A percentile compares a stretch with the other conserved stretches of the same genome.
Evolutionary conservation across 2,888 invertebrate genomes (phyloP).

Genomic region (Ischnus inquisitorius): DNA sequence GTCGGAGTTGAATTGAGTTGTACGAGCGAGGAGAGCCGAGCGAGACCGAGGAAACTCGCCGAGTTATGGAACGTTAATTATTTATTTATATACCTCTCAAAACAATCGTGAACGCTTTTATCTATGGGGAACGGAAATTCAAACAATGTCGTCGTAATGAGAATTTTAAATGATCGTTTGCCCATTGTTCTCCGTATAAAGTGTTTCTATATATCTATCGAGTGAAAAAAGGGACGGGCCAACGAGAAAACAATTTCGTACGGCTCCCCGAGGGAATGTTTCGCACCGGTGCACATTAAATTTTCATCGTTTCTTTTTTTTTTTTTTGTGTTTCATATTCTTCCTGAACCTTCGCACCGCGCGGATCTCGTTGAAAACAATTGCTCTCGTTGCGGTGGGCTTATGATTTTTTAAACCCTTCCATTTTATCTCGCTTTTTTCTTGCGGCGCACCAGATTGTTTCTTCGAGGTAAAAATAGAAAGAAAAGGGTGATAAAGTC

Average conservation of each 20-base stretch:
- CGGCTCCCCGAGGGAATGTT: background rate
- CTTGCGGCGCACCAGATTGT: background rate
- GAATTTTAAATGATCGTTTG: constrained; percentile 49
- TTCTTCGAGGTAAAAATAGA: background rate
- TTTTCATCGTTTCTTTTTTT: no score
- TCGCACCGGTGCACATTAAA: background rate
- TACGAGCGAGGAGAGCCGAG: background rate
- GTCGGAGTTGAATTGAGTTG: constrained; percentile 33
- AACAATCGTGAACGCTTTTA: constrained; percentile 31
- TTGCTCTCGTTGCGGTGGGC: background rate
- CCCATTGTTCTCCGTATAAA: constrained; percentile 22
- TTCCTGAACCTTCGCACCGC: constrained; percentile 7
- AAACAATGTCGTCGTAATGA: constrained; percentile 47
- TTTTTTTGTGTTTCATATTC: background rate
- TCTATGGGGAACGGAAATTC: constrained; percentile 44
- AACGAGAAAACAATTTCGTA: constrained; percentile 24
- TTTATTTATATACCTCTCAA: constrained; percentile 39
- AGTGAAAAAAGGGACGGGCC: constrained; percentile 20
- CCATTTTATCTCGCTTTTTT: background rate
- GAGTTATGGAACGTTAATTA: constrained; percentile 23
- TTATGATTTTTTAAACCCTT: background rate
- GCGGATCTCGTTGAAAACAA: background rate
- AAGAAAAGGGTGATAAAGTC: background rate
- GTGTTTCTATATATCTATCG: constrained; percentile 17
- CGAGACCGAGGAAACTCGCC: constrained; percentile 1